Evolutionary conservation across 1,140 invertebrate genomes (phyloP).

Genomic region (Heterodera schachtii): DNA sequence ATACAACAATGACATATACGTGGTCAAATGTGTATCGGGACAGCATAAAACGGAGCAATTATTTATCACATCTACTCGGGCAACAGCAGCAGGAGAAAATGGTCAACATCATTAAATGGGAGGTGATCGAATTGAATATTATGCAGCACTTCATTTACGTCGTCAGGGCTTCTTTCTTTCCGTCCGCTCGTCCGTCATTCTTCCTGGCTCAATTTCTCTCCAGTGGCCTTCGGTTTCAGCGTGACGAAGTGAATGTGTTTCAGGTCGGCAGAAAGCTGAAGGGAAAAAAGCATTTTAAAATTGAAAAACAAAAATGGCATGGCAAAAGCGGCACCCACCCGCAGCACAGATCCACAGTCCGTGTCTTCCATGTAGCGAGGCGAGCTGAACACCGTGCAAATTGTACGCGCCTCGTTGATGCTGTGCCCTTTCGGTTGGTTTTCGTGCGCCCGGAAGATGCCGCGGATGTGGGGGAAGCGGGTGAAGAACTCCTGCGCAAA

Average conservation of each 20-base stretch:
- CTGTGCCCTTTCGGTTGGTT: background rate
- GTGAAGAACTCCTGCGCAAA: constrained; percentile 7
- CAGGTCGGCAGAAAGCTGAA: background rate
- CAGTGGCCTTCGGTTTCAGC: background rate
- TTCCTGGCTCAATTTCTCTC: no score
- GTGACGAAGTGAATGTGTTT: background rate
- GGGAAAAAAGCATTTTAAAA: background rate
- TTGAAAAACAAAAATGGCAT: background rate
- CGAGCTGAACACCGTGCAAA: constrained; percentile 20
- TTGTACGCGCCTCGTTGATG: constrained; percentile 8
- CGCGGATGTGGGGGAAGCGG: constrained; percentile 19
- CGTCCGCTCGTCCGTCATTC: no score
- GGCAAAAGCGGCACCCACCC: background rate
- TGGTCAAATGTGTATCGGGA: no score
- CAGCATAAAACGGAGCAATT: no score
- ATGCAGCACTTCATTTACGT: no score
- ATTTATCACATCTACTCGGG: no score
- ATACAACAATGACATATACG: no score
- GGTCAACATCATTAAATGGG: no score
- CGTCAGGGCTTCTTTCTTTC: no score
- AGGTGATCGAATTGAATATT: no score
- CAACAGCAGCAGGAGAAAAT: no score
- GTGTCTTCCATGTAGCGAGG: background rate
- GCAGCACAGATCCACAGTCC: constrained; percentile 17
- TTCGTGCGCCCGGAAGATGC: constrained; percentile 19